A percentile compares a stretch with the other conserved stretches of the same genome.
phyloP scores from a whole-genome alignment of 2,888 invertebrate species.

The Volucella zonaria region DNA sequence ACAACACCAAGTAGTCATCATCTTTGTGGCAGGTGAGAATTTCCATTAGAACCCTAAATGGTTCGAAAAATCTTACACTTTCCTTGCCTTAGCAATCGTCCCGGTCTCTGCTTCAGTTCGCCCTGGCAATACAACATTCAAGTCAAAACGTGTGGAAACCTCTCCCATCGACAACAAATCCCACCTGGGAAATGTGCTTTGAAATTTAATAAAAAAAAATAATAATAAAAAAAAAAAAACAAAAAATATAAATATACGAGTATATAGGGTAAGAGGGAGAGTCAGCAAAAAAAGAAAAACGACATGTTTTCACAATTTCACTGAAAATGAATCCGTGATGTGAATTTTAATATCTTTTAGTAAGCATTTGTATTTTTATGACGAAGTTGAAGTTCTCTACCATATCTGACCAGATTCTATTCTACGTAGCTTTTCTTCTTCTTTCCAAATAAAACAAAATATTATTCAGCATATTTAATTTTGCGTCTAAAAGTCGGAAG shows the following conservation, averaged over 20 bases:
- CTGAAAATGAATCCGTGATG: conserved; percentile 49
- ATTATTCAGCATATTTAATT: conserved; percentile 47
- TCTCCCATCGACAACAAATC: conserved; percentile 6
- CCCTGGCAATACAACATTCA: not conserved
- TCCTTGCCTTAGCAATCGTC: not conserved
- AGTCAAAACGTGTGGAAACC: conserved; percentile 26
- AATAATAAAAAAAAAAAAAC: not conserved
- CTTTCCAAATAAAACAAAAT: conserved; percentile 4
- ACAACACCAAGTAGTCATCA: conserved; percentile 52
- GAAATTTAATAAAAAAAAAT: conserved; percentile 26
- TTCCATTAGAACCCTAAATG: conserved; percentile 58
- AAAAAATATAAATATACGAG: too few species aligned
- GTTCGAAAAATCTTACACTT: conserved; percentile 29
- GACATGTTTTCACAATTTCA: conserved; percentile 42
- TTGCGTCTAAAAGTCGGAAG: not conserved
- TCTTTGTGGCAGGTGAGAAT: conserved; percentile 55
- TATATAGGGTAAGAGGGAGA: too few species aligned
- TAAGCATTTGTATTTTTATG: conserved; percentile 24
- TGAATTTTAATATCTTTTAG: conserved; percentile 43
- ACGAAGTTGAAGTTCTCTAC: conserved; percentile 7
- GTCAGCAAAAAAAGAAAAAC: conserved; percentile 18
- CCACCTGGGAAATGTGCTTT: conserved; percentile 36
- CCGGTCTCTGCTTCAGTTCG: not conserved
- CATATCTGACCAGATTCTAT: conserved; percentile 24
- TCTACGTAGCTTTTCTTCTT: not conserved